These are phyloP conservation scores for Drosophila bunnanda DNA, from an alignment of 2,888 invertebrate genomes.

Conservation along the genomic window DNA sequence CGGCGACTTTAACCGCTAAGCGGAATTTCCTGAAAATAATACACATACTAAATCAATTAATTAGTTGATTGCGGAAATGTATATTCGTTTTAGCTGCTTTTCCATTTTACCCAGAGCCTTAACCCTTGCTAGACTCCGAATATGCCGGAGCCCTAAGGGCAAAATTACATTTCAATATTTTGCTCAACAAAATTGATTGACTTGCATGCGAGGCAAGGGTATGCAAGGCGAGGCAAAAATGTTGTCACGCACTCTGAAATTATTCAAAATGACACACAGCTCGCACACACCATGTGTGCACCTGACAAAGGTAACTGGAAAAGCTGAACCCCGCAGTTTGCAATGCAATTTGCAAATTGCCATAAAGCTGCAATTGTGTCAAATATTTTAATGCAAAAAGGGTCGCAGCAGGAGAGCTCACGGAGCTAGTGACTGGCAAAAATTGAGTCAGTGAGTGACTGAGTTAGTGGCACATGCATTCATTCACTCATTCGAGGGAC, in stretches of 20 bases:
- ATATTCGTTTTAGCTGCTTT: not conserved
- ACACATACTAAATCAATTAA: constrained; percentile 22
- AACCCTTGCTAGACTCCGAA: not conserved
- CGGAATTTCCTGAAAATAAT: constrained; percentile 15
- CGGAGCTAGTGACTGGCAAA: constrained; percentile 29
- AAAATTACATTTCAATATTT: constrained; percentile 39
- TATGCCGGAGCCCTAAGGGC: not conserved
- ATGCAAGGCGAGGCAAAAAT: constrained; percentile 34
- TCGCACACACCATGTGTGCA: constrained; percentile 29
- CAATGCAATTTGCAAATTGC: constrained; percentile 63
- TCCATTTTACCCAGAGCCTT: not conserved
- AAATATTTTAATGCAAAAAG: constrained; percentile 69
- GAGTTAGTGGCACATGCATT: constrained; percentile 11
- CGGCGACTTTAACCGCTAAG: constrained; percentile 6
- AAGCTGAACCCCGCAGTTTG: constrained; percentile 34
- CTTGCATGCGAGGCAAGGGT: constrained; percentile 52
- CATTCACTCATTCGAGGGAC: constrained; percentile 21
- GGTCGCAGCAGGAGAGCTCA: constrained; percentile 42
- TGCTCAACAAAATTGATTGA: constrained; percentile 45
- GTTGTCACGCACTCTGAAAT: constrained; percentile 56
- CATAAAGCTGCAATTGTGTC: constrained; percentile 51
- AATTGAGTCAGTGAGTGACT: constrained; percentile 11
- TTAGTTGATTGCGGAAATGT: constrained; percentile 6
- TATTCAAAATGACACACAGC: constrained; percentile 45
- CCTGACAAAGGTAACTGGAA: constrained; percentile 34